Evolutionary conservation across 2,797 vertebrate genomes (phyloP).

Genomic region (Acomys russatus): DNA sequence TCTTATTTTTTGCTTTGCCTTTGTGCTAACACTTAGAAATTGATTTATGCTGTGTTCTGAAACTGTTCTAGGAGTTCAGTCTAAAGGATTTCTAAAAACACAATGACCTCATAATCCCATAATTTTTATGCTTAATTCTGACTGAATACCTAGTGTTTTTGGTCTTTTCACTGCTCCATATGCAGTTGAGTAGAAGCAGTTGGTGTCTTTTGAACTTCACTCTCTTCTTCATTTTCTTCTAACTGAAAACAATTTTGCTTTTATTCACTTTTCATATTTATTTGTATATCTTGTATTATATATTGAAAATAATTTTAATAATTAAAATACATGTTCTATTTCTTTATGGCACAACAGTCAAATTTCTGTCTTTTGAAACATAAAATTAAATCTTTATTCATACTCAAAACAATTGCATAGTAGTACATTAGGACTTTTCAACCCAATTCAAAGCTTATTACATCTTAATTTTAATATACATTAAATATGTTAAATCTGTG

Average conservation of each 20-base stretch:
- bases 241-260: background rate
- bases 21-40: background rate
- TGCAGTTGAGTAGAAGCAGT: background rate
- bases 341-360: background rate
- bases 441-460: background rate
- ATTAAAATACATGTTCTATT: background rate
- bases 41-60: background rate
- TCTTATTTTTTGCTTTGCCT: background rate
- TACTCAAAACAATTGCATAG: no score
- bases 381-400: background rate
- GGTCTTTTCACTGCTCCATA: background rate
- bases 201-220: background rate
- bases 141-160: background rate
- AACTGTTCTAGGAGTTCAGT: background rate
- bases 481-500: background rate
- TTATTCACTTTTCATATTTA: background rate
- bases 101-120: conserved; percentile 21
- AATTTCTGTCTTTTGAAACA: background rate
- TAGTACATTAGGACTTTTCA: background rate
- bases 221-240: background rate
- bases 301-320: background rate
- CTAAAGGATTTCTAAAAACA: background rate
- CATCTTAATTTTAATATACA: no score
- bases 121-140: background rate
- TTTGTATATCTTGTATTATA: background rate